Percentiles rank a stretch among this genome's conserved stretches.
Evolutionary conservation across 2,797 vertebrate genomes (phyloP).

Genomic region (Crenuchus spilurus): DNA sequence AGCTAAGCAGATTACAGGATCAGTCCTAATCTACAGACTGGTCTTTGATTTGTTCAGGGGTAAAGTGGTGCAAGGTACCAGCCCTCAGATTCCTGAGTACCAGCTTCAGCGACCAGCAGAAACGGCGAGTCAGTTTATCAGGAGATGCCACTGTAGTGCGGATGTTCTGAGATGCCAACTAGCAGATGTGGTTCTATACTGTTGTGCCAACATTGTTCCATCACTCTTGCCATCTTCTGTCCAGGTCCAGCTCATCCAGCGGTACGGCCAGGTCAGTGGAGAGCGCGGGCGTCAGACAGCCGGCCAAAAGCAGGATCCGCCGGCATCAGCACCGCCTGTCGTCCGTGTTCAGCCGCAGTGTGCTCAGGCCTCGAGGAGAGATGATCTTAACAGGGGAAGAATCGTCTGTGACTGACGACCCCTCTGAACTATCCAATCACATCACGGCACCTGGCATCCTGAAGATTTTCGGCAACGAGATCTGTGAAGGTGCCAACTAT

Average conservation of each 20-base stretch:
- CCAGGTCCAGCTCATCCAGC: conserved; percentile 72
- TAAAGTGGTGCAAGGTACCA: conserved; percentile 24
- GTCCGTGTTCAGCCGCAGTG: conserved; percentile 73
- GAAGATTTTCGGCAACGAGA: conserved; percentile 83
- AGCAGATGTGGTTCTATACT: not conserved
- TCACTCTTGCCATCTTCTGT: not conserved
- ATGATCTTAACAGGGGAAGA: conserved; percentile 62
- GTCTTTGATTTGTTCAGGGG: conserved; percentile 40
- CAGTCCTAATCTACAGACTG: conserved; percentile 35
- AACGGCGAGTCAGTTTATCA: not conserved
- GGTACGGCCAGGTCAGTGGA: conserved; percentile 67
- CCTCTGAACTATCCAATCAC: conserved; percentile 81
- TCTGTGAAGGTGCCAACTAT: conserved; percentile 82
- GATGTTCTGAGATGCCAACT: not conserved
- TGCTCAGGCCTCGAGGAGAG: conserved; percentile 54
- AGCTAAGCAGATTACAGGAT: conserved; percentile 47
- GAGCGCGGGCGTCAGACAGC: conserved; percentile 64
- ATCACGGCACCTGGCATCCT: conserved; percentile 82
- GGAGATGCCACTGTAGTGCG: not conserved
- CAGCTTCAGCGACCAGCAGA: not conserved
- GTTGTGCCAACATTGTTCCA: not conserved
- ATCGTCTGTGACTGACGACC: conserved; percentile 67
- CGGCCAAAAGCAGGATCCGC: conserved; percentile 73
- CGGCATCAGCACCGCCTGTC: conserved; percentile 79
- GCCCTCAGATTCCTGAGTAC: not conserved